Evolutionary conservation across 2,888 invertebrate genomes (phyloP).

Genomic region (Eugnorisma glareosa): DNA sequence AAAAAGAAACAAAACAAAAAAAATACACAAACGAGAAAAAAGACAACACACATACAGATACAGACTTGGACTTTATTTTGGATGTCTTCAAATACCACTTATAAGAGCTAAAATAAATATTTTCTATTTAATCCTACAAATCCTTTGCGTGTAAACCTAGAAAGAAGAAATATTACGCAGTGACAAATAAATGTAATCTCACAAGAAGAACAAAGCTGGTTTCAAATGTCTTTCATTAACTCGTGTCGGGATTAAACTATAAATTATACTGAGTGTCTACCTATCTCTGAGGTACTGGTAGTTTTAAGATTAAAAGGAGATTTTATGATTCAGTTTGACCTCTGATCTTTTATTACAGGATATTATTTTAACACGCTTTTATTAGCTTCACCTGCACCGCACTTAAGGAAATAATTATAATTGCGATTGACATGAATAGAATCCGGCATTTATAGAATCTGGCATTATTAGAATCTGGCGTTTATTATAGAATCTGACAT

Average conservation of each 20-base stretch:
- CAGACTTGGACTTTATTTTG: too few relatives aligned
- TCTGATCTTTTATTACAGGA: neutral
- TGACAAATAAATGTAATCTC: slow-evolving; percentile 54
- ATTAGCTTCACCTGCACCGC: too few relatives aligned
- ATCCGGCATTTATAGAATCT: too few relatives aligned
- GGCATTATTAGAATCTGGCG: too few relatives aligned
- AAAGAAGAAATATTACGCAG: slow-evolving; percentile 3
- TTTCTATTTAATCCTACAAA: neutral
- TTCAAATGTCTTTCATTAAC: slow-evolving; percentile 54
- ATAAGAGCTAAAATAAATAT: neutral
- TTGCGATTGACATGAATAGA: too few relatives aligned
- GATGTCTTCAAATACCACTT: neutral
- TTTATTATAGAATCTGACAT: too few relatives aligned
- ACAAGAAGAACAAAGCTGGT: slow-evolving; percentile 48
- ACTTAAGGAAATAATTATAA: too few relatives aligned
- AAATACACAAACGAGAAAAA: too few relatives aligned
- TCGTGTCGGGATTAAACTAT: slow-evolving; percentile 55
- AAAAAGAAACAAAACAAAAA: too few relatives aligned
- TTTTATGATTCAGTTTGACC: slow-evolving; percentile 29
- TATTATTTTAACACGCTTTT: too few relatives aligned
- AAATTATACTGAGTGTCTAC: slow-evolving; percentile 47
- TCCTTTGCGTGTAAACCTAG: slow-evolving; percentile 14
- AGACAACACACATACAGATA: too few relatives aligned
- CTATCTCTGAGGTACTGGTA: neutral
- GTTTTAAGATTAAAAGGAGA: slow-evolving; percentile 32